Evolutionary conservation across 1,140 invertebrate species (phyloP), one percentile per base, ranked within the genome.

Genomic region (Trichonephila clavata): DNA sequence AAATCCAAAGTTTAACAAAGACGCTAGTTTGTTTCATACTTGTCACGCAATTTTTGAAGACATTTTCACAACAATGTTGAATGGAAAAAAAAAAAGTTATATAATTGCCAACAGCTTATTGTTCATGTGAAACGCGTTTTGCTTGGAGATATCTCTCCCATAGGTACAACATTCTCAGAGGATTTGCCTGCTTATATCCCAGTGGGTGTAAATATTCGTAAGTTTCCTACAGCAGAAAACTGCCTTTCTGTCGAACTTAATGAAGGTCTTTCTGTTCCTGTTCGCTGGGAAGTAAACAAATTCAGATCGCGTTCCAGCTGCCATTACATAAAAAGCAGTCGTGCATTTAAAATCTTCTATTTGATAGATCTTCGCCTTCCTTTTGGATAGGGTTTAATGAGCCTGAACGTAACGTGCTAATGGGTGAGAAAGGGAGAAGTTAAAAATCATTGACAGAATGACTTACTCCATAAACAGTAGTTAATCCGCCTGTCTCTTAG

Each of bases 281-380:
- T 77, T 77, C 68, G 27, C 24, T 77, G 27, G 68, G 68, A 77
- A 77, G 68, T 39, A 16, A 77, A 77, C 68, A 39, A 77, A 77
- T 77, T 77, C 68, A 39, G 68, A 77, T 32, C 13, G 3, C 16
- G 68, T 77, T 61, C 60, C 24, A 27, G 27, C 24, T 77, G 68
- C 68, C 68, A 77, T 77, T 39, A 77, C 68, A 24, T 24, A 77
- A 77, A 16, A 14, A 5, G 24, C 68, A 77, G 24, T 77, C 68
- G 68, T 77, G 68, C 68, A 18, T 77, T 24, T 18, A 77, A 77
- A 24, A 18, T 77, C 68, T 77, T 39, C 68, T 24, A 39, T 18
- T 50, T 20, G 68, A 77, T 24, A 27, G 14, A 5, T n/a, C 21
- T 10, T 14, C 16, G 16, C 68, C 68, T 39, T 77, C 16, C 68